phyloP scores from a whole-genome alignment of 2,888 invertebrate species.

The Drosophila macrothrix region DNA sequence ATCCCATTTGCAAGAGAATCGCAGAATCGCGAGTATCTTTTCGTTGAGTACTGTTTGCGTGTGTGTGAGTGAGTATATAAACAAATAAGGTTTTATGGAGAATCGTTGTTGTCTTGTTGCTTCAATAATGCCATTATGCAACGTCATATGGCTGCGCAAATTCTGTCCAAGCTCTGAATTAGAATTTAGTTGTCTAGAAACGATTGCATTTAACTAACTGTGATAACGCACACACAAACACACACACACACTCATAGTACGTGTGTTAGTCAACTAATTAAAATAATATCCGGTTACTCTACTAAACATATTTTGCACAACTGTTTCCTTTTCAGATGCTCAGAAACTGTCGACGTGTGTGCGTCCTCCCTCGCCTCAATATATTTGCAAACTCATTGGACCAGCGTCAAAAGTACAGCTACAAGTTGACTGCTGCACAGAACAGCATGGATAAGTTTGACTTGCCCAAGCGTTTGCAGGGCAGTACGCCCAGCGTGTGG shows the following conservation, averaged over 20 bases:
- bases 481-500: constrained; percentile 86
- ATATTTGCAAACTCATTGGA: neutral
- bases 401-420: constrained; percentile 5
- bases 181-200: neutral
- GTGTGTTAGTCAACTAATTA: constrained; percentile 15
- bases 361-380: constrained; percentile 19
- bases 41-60: constrained; percentile 8
- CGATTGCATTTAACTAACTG: constrained; percentile 50
- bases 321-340: constrained; percentile 68
- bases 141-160: constrained; percentile 51
- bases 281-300: constrained; percentile 26
- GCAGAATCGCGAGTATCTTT: neutral
- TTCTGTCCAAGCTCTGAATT: constrained; percentile 17
- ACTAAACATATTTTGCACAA: neutral
- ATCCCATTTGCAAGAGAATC: constrained; percentile 1
- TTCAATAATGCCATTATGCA: constrained; percentile 64
- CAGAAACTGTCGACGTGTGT: constrained; percentile 45
- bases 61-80: constrained; percentile 41
- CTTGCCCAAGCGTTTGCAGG: constrained; percentile 83
- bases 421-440: constrained; percentile 3
- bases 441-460: constrained; percentile 83
- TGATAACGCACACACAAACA: constrained; percentile 22
- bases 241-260: constrained; percentile 21
- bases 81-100: constrained; percentile 46
- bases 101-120: constrained; percentile 8